A percentile compares a stretch with the other conserved stretches of the same genome.
These are phyloP conservation scores for Drosophila sulfurigaster DNA, from an alignment of 1,140 invertebrate genomes.

Conservation along the genomic window DNA sequence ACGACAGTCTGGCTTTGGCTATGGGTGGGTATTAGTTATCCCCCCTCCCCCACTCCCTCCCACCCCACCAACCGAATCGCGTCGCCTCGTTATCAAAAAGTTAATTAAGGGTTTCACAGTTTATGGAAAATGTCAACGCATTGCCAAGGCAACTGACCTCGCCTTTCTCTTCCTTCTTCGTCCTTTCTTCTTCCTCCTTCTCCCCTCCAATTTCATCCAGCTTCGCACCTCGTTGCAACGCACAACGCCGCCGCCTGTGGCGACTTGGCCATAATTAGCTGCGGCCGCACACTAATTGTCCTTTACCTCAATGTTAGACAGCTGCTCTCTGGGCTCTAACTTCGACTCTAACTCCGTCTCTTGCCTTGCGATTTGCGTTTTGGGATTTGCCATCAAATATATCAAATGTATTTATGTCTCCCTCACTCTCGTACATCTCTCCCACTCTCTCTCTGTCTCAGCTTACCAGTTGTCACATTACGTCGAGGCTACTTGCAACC, in stretches of 20 bases:
- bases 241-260: constrained; percentile 54
- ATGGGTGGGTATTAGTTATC: constrained; percentile 32
- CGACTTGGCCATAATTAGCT: constrained; percentile 70
- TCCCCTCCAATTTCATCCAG: not conserved
- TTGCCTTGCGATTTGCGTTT: constrained; percentile 3
- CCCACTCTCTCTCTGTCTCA: not conserved
- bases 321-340: not conserved
- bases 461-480: constrained; percentile 26
- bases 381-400: not conserved
- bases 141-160: constrained; percentile 2
- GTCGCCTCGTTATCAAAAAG: constrained; percentile 46
- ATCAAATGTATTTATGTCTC: not conserved
- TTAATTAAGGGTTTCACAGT: constrained; percentile 80
- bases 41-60: not conserved
- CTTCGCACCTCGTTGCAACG: not conserved
- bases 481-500: not conserved
- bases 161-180: not conserved
- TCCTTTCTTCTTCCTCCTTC: no score
- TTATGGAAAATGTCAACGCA: constrained; percentile 63
- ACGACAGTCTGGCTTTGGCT: not conserved
- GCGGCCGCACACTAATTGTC: constrained; percentile 66
- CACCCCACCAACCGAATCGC: not conserved
- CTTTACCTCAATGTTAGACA: constrained; percentile 30
- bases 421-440: no score
- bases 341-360: no score